These are phyloP conservation scores for Tribolium castaneum DNA, from an alignment of 1,140 invertebrate genomes.

Conservation along the genomic window DNA sequence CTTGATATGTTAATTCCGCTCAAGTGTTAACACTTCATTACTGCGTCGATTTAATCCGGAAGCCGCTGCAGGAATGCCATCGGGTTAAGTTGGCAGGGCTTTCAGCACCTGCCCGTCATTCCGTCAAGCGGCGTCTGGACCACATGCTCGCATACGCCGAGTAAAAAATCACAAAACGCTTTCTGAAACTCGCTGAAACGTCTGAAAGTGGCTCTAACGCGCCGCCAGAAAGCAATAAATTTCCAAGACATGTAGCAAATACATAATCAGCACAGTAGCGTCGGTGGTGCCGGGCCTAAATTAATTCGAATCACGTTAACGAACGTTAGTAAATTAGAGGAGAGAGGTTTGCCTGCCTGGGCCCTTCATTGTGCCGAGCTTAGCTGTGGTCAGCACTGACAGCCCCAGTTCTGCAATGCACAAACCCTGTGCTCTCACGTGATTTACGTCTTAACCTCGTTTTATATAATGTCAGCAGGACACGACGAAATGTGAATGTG, in stretches of 20 bases:
- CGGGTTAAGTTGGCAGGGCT: neutral
- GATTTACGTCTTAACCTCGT: conserved; percentile 50
- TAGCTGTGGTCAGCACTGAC: conserved; percentile 56
- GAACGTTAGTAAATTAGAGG: conserved; percentile 60
- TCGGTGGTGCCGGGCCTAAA: conserved; percentile 53
- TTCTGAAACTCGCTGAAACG: conserved; percentile 47
- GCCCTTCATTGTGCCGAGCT: conserved; percentile 49
- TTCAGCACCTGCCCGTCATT: conserved; percentile 11
- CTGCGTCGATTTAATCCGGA: neutral
- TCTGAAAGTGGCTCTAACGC: conserved; percentile 42
- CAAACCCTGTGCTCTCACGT: conserved; percentile 33
- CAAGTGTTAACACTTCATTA: neutral
- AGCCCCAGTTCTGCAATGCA: conserved; percentile 51
- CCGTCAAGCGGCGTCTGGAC: neutral
- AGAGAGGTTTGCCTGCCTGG: conserved; percentile 46
- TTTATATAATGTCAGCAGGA: conserved; percentile 46
- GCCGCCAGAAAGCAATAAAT: conserved; percentile 51
- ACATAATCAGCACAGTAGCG: conserved; percentile 57
- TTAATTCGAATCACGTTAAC: conserved; percentile 62
- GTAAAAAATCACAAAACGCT: conserved; percentile 14
- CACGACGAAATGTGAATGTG: conserved; percentile 30
- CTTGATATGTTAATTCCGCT: conserved; percentile 10
- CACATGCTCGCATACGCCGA: neutral
- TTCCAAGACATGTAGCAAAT: conserved; percentile 59
- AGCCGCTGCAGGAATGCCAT: neutral